Conservation (phyloP, 2,113 vertebrate genomes). For the Nerophis ophidion region DNA sequence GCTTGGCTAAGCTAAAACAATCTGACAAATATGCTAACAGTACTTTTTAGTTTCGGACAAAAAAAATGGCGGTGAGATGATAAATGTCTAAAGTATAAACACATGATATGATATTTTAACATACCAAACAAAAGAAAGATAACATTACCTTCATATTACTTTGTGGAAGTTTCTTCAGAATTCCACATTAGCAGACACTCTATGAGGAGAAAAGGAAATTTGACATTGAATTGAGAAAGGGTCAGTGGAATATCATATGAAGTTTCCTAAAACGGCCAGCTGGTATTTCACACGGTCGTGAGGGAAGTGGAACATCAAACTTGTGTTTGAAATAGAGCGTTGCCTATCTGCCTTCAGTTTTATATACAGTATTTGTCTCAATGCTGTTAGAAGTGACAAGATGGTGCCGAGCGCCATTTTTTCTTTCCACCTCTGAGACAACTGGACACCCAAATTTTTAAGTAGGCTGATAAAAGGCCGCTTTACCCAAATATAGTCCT, state of each 20-base stretch:
- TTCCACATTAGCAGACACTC: neutral
- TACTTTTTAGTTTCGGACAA: too few species aligned
- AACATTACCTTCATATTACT: neutral
- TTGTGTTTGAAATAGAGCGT: conserved; percentile 37
- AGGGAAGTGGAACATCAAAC: conserved; percentile 30
- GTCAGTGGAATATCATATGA: conserved; percentile 17
- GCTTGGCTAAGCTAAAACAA: too few species aligned
- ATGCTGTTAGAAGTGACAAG: conserved; percentile 35
- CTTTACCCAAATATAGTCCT: conserved; percentile 9
- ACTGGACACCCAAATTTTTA: conserved; percentile 9
- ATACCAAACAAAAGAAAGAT: too few species aligned
- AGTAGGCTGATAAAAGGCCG: neutral
- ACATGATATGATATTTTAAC: too few species aligned
- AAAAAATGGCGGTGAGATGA: too few species aligned
- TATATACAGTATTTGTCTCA: conserved; percentile 14
- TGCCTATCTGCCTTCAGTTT: conserved; percentile 4
- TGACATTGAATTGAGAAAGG: conserved; percentile 5
- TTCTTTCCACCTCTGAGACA: neutral
- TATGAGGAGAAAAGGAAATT: conserved; percentile 7
- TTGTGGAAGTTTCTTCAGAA: neutral
- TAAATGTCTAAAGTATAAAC: too few species aligned
- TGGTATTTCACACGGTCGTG: conserved; percentile 51
- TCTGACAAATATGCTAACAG: too few species aligned
- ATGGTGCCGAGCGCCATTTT: conserved; percentile 22
- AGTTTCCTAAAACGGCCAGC: conserved; percentile 8